These are phyloP conservation scores for Euphonia xanthogaster DNA, from an alignment of 2,797 vertebrate genomes.

Conservation along the genomic window DNA sequence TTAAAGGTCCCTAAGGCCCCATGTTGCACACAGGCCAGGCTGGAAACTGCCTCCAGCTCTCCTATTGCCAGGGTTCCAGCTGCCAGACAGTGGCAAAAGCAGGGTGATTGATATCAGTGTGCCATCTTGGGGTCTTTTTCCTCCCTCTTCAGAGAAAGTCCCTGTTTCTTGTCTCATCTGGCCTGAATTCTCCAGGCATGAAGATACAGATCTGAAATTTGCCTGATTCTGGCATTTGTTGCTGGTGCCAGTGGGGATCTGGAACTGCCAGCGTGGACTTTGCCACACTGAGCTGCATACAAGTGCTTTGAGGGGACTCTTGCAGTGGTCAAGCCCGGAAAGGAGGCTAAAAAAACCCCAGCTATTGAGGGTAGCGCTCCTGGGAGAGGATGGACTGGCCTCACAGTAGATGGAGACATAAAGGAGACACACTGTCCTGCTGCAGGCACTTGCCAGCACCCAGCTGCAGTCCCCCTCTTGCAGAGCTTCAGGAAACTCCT, in stretches of 20 bases:
- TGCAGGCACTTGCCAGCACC: background rate
- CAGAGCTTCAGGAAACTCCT: background rate
- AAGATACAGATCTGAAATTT: background rate
- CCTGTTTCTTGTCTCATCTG: background rate
- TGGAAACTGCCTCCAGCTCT: background rate
- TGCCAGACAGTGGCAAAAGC: background rate
- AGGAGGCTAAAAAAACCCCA: fast-evolving
- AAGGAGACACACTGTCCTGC: background rate
- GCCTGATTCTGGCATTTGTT: background rate
- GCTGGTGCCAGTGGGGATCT: background rate
- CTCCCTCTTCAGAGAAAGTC: background rate
- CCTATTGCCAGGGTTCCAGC: background rate
- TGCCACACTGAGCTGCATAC: background rate
- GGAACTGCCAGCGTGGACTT: background rate
- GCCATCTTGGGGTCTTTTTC: background rate
- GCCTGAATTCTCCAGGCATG: background rate
- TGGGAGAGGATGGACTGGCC: background rate
- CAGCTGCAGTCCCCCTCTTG: background rate
- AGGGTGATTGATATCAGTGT: background rate
- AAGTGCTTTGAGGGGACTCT: background rate
- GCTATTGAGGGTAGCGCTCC: fast-evolving
- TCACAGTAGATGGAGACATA: background rate
- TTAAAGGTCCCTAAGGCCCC: background rate
- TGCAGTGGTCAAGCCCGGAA: background rate
- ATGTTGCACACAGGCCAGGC: background rate